Percentiles rank a stretch among this genome's conserved stretches.
These are phyloP conservation scores for Dolomedes plantarius DNA, from an alignment of 2,888 invertebrate genomes.

Conservation along the genomic window DNA sequence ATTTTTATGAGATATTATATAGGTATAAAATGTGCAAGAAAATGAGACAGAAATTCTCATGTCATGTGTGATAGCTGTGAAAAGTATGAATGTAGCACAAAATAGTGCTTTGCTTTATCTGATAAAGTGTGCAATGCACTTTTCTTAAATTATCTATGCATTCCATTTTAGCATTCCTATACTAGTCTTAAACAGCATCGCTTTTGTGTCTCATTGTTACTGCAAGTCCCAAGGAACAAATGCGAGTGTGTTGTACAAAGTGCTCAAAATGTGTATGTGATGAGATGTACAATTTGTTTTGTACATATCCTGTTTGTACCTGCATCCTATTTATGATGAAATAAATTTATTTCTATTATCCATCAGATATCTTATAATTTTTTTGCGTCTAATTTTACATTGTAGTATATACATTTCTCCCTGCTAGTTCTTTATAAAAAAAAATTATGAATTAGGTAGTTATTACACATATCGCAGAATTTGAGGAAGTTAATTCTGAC, in stretches of 20 bases:
- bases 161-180: conserved; percentile 15
- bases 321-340: conserved; percentile 61
- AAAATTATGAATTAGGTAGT: no score
- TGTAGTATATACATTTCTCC: no score
- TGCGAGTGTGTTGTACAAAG: conserved; percentile 54
- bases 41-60: no score
- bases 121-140: background rate
- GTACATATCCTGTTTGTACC: conserved; percentile 59
- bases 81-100: background rate
- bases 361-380: background rate
- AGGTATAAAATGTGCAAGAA: no score
- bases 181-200: conserved; percentile 21
- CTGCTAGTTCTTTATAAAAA: no score
- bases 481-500: no score
- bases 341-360: conserved; percentile 65
- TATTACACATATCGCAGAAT: no score
- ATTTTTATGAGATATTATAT: no score
- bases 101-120: background rate
- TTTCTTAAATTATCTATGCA: conserved; percentile 9
- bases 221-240: conserved; percentile 47
- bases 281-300: conserved; percentile 37
- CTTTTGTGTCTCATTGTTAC: conserved; percentile 13
- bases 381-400: no score
- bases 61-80: no score
- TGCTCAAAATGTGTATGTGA: conserved; percentile 49